Percentiles rank a stretch among this genome's conserved stretches.
Evolutionary conservation across 2,113 vertebrate genomes (phyloP).

Genomic region (Macaca mulatta): DNA sequence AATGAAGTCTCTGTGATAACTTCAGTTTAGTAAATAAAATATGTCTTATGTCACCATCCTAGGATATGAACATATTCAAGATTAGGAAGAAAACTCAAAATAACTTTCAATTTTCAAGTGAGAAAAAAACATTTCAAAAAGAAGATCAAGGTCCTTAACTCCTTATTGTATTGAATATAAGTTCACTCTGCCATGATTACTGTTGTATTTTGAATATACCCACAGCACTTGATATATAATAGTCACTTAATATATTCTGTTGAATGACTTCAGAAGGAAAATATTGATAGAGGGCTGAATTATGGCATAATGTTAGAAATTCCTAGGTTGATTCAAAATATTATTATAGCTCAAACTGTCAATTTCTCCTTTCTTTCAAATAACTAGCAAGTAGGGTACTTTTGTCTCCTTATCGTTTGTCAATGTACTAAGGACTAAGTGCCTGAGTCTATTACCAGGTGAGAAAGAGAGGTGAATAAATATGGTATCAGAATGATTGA

Average conservation of each 20-base stretch:
- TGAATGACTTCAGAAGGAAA: not conserved
- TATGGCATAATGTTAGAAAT: not conserved
- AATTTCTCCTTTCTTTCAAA: not conserved
- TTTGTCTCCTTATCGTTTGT: constrained; percentile 7
- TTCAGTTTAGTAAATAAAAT: constrained; percentile 41
- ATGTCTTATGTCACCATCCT: constrained; percentile 48
- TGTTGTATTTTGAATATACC: not conserved
- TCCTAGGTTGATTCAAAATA: not conserved
- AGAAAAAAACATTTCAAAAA: not conserved
- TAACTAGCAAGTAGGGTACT: not conserved
- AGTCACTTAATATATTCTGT: not conserved
- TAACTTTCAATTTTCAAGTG: constrained; percentile 39
- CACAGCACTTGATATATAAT: not conserved
- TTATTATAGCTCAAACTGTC: not conserved
- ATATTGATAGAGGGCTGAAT: not conserved
- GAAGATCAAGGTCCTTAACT: not conserved
- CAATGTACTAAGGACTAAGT: not conserved
- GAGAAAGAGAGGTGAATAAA: not conserved
- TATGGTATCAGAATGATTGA: not conserved
- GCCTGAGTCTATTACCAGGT: not conserved
- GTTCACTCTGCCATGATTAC: not conserved
- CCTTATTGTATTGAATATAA: not conserved
- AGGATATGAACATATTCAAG: constrained; percentile 26
- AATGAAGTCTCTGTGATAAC: not conserved
- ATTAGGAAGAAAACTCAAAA: not conserved